These are phyloP conservation scores for Trisateles emortualis DNA, from an alignment of 2,888 invertebrate species.

Conservation along the genomic window DNA sequence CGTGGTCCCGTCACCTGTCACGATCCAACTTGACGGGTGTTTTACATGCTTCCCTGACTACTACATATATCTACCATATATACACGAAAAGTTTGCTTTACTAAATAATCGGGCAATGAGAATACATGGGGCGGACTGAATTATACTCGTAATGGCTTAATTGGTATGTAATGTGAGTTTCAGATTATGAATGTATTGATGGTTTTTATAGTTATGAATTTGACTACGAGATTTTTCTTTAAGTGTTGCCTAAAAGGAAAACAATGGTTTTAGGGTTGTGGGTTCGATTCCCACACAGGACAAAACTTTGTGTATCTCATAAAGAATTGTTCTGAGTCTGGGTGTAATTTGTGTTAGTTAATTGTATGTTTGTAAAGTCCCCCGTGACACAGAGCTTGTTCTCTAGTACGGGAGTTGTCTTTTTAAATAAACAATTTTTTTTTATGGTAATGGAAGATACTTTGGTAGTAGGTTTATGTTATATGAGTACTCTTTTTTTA, in stretches of 20 bases:
- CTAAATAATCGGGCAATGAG: neutral
- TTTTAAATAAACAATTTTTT: too few relatives aligned
- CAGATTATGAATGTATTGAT: neutral
- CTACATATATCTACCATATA: slow-evolving; percentile 17
- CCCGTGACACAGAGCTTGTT: too few relatives aligned
- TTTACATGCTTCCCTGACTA: slow-evolving; percentile 38
- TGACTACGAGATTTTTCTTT: neutral
- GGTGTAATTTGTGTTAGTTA: too few relatives aligned
- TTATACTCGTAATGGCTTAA: neutral
- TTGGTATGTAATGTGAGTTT: slow-evolving; percentile 5
- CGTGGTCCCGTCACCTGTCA: slow-evolving; percentile 38
- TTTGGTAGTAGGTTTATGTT: too few relatives aligned
- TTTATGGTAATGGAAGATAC: too few relatives aligned
- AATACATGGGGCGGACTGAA: neutral
- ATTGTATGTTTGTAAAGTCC: too few relatives aligned
- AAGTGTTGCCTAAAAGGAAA: neutral
- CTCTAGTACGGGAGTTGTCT: too few relatives aligned
- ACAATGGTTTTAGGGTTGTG: neutral
- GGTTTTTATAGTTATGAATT: neutral
- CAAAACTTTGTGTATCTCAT: too few relatives aligned
- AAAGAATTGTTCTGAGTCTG: too few relatives aligned
- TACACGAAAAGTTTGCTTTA: slow-evolving; percentile 1
- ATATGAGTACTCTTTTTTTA: too few relatives aligned
- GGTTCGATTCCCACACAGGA: too few relatives aligned
- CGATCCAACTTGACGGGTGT: slow-evolving; percentile 26